A percentile compares a stretch with the other conserved stretches of the same genome.
These are phyloP conservation scores for Sebastolobus altivelis DNA, from an alignment of 2,797 vertebrate genomes.

Conservation along the genomic window DNA sequence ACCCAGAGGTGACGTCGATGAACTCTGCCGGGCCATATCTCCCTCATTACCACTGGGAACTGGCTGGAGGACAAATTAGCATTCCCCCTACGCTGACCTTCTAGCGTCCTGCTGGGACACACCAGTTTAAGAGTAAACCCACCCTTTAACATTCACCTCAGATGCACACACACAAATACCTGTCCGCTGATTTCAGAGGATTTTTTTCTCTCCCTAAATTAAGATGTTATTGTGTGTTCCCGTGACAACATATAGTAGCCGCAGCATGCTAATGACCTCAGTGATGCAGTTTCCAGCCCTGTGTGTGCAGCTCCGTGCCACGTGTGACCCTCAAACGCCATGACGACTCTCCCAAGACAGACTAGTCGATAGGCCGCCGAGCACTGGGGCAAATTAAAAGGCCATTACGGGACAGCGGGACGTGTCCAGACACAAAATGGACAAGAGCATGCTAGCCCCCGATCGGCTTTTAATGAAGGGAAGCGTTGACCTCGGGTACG, in stretches of 20 bases:
- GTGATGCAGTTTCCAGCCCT: conserved; percentile 21
- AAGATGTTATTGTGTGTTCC: neutral
- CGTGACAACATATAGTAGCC: conserved; percentile 8
- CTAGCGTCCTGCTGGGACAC: conserved; percentile 32
- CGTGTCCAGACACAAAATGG: conserved; percentile 62
- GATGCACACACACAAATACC: neutral
- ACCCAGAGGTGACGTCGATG: conserved; percentile 46
- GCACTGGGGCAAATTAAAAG: conserved; percentile 77
- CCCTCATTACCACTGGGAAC: conserved; percentile 56
- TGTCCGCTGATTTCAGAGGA: neutral
- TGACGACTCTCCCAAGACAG: conserved; percentile 54
- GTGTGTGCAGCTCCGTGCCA: conserved; percentile 20
- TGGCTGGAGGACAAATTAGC: conserved; percentile 70
- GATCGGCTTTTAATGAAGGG: conserved; percentile 73
- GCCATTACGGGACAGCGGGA: conserved; percentile 68
- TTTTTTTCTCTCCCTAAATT: neutral
- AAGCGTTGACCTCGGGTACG: conserved; percentile 31
- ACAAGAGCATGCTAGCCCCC: conserved; percentile 51
- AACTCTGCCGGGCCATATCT: conserved; percentile 47
- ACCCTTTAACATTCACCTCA: conserved; percentile 15
- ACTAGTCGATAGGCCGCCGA: conserved; percentile 66
- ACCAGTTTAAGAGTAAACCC: conserved; percentile 37
- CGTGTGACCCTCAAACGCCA: conserved; percentile 66
- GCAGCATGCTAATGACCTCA: conserved; percentile 36
- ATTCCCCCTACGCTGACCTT: conserved; percentile 61